Percentiles rank a stretch among this genome's conserved stretches.
These are phyloP conservation scores for Malacosoma neustria DNA, from an alignment of 2,888 invertebrate species.

Conservation along the genomic window DNA sequence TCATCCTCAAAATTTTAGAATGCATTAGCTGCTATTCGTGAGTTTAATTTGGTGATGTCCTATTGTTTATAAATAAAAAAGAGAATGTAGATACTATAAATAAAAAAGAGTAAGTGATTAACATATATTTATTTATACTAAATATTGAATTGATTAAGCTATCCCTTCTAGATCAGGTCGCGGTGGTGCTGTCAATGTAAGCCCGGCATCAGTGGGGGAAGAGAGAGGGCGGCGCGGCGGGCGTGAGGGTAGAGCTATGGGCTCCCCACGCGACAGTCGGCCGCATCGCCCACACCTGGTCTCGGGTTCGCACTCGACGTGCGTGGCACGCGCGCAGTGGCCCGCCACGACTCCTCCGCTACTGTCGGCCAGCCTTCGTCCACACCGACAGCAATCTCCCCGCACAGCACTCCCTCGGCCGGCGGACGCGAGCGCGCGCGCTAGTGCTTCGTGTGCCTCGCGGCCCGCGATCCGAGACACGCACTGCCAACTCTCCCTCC, in stretches of 20 bases:
- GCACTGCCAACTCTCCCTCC: conserved; percentile 28
- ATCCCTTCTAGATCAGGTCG: conserved; percentile 58
- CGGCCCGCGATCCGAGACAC: conserved; percentile 28
- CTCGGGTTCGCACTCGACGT: conserved; percentile 38
- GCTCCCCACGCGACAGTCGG: conserved; percentile 22
- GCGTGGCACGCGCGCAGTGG: conserved; percentile 52
- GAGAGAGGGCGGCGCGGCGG: conserved; percentile 15
- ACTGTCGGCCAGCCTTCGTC: conserved; percentile 24
- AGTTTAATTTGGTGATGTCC: too few species aligned
- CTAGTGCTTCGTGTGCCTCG: conserved; percentile 39
- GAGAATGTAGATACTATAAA: too few species aligned
- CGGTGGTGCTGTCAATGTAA: conserved; percentile 51
- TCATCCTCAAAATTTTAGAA: too few species aligned
- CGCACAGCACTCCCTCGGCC: conserved; percentile 43
- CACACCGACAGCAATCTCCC: conserved; percentile 43
- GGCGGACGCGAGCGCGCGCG: conserved; percentile 38
- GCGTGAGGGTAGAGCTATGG: conserved; percentile 20
- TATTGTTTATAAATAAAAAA: too few species aligned
- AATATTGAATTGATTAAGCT: conserved; percentile 29
- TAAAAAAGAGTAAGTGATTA: too few species aligned
- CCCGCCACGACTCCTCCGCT: conserved; percentile 24
- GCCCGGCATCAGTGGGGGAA: conserved; percentile 22
- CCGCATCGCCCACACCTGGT: conserved; percentile 41
- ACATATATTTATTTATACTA: too few species aligned
- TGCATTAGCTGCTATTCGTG: too few species aligned